Conservation (phyloP, 2,888 invertebrate genomes). For the Platycheirus albimanus region DNA sequence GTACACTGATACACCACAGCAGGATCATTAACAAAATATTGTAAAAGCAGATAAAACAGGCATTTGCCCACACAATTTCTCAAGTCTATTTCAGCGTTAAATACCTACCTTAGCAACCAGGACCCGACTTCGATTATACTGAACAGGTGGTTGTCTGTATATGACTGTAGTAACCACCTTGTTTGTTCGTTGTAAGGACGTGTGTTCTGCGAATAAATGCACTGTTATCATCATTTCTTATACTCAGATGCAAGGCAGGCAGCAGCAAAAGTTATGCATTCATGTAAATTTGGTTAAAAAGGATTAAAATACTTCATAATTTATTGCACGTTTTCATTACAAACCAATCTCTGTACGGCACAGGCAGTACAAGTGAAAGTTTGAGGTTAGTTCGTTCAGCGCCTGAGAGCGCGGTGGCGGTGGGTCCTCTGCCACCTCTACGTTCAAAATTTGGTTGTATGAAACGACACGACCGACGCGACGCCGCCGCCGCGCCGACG, state of each 20-base stretch:
- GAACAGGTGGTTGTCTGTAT: conserved; percentile 62
- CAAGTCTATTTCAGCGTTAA: too few relatives aligned
- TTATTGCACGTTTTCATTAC: conserved; percentile 71
- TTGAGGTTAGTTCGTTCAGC: conserved; percentile 48
- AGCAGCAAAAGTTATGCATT: conserved; percentile 62
- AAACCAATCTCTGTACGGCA: conserved; percentile 63
- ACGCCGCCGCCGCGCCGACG: too few relatives aligned
- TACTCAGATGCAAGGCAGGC: conserved; percentile 9
- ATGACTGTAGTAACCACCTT: background rate
- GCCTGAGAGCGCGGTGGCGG: too few relatives aligned
- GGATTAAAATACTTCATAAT: conserved; percentile 71
- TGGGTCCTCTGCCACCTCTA: conserved; percentile 20
- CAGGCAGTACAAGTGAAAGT: conserved; percentile 49
- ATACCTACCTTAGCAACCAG: background rate
- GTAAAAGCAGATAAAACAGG: conserved; percentile 26
- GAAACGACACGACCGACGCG: too few relatives aligned
- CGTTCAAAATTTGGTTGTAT: conserved; percentile 5
- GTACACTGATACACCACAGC: too few relatives aligned
- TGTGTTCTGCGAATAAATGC: conserved; percentile 5
- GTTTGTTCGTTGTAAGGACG: too few relatives aligned
- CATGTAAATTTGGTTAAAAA: conserved; percentile 69
- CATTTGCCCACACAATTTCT: conserved; percentile 32
- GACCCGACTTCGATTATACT: conserved; percentile 38
- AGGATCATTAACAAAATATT: conserved; percentile 7
- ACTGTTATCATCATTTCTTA: conserved; percentile 32